Percentiles rank a stretch among this genome's conserved stretches.
phyloP scores from a whole-genome alignment of 2,888 invertebrate genomes.

The Drosophila macrospina region DNA sequence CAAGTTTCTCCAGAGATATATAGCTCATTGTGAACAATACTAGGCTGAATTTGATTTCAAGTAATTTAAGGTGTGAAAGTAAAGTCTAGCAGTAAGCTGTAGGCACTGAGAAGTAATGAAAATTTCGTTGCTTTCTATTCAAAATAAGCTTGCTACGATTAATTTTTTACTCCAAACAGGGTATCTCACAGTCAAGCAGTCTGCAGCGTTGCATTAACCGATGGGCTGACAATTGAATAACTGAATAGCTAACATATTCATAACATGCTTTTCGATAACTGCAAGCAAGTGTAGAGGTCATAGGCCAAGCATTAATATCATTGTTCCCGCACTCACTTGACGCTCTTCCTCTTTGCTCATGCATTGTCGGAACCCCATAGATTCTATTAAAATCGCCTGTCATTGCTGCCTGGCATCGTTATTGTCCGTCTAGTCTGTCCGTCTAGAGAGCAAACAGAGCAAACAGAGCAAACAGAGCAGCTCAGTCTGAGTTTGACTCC shows the following conservation, averaged over 20 bases:
- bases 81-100: slow-evolving; percentile 10
- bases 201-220: neutral
- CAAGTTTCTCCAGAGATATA: slow-evolving; percentile 10
- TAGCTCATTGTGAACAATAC: slow-evolving; percentile 4
- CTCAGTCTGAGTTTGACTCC: slow-evolving; percentile 11
- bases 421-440: slow-evolving; percentile 60
- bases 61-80: slow-evolving; percentile 3
- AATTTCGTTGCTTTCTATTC: neutral
- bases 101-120: neutral
- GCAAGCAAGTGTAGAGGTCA: slow-evolving; percentile 26
- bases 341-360: neutral
- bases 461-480: slow-evolving; percentile 14
- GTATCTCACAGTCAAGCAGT: neutral
- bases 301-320: slow-evolving; percentile 57
- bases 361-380: slow-evolving; percentile 26
- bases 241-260: slow-evolving; percentile 48
- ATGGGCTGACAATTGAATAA: slow-evolving; percentile 43
- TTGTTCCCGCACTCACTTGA: slow-evolving; percentile 21
- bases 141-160: neutral
- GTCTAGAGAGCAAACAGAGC: slow-evolving; percentile 20
- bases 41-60: neutral
- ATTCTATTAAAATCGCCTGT: slow-evolving; percentile 84
- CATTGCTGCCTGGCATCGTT: slow-evolving; percentile 76
- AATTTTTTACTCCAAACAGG: no score
- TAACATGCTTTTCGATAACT: slow-evolving; percentile 44